Evolutionary conservation across 2,113 vertebrate genomes (phyloP).

Genomic region (Shinisaurus crocodilurus): DNA sequence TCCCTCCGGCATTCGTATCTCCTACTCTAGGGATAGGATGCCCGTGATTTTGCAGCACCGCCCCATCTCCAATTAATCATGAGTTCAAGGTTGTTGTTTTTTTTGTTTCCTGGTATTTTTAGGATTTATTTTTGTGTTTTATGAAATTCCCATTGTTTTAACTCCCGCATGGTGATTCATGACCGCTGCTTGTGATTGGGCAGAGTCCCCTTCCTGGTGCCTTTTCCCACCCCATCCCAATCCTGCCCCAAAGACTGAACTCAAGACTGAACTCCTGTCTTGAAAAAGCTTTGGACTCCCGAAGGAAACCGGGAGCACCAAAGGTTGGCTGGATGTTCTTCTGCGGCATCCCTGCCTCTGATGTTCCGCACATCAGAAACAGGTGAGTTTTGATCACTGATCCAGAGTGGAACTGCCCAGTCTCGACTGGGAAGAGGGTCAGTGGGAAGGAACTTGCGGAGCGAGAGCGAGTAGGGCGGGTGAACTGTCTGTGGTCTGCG

Average conservation of each 20-base stretch:
- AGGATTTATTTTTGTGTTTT: rapidly evolving
- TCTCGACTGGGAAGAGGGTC: not conserved
- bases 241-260: rapidly evolving
- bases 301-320: not conserved
- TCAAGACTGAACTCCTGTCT: rapidly evolving
- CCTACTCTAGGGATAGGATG: not conserved
- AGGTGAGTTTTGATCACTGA: not conserved
- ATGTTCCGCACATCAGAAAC: not conserved
- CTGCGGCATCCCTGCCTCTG: too few species aligned
- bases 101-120: not conserved
- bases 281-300: not conserved
- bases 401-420: not conserved
- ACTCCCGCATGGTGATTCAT: not conserved
- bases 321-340: too few species aligned
- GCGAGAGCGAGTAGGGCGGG: too few species aligned
- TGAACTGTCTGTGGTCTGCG: not conserved
- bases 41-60: not conserved
- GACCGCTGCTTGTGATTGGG: not conserved
- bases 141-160: not conserved
- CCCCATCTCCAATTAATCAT: not conserved
- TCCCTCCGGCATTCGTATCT: not conserved
- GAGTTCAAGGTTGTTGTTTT: not conserved
- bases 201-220: not conserved
- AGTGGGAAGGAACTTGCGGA: not conserved
- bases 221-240: not conserved